Percentiles rank a stretch among this genome's conserved stretches.
Evolutionary conservation across 1,140 invertebrate genomes (phyloP).

Genomic region (Octopus bimaculoides): DNA sequence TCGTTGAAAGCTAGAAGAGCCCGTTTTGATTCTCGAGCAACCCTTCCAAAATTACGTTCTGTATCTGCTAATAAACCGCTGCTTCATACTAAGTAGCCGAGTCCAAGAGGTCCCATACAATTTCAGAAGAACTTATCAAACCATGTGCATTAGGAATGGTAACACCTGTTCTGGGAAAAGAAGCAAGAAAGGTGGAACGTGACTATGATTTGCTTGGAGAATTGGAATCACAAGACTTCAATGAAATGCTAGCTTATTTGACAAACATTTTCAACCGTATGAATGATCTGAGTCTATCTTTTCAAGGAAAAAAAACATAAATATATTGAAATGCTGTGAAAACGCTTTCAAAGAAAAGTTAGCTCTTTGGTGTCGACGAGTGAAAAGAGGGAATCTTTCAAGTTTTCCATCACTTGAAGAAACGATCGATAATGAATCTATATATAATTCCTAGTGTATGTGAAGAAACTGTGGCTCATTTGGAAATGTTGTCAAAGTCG

Average conservation of each 20-base stretch:
- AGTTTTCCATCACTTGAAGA: slow-evolving; percentile 10
- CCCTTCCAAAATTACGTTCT: too few species aligned
- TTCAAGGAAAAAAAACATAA: background rate
- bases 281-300: background rate
- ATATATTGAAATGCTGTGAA: background rate
- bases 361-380: background rate
- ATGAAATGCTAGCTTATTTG: background rate
- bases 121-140: too few species aligned
- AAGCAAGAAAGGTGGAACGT: background rate
- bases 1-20: too few species aligned
- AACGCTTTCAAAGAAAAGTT: slow-evolving; percentile 11
- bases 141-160: too few species aligned
- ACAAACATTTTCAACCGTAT: background rate
- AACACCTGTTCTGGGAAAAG: too few species aligned
- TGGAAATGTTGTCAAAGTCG: slow-evolving; percentile 3
- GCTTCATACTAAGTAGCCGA: too few species aligned
- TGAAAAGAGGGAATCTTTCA: slow-evolving; percentile 8
- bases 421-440: background rate
- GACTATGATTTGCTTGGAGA: background rate
- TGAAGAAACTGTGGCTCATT: slow-evolving; percentile 10
- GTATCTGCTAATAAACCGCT: too few species aligned
- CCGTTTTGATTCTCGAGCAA: too few species aligned
- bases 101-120: too few species aligned
- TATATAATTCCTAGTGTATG: background rate
- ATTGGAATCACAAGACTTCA: slow-evolving; percentile 9